phyloP scores from a whole-genome alignment of 2,888 invertebrate genomes.

The Frankliniella intonsa region DNA sequence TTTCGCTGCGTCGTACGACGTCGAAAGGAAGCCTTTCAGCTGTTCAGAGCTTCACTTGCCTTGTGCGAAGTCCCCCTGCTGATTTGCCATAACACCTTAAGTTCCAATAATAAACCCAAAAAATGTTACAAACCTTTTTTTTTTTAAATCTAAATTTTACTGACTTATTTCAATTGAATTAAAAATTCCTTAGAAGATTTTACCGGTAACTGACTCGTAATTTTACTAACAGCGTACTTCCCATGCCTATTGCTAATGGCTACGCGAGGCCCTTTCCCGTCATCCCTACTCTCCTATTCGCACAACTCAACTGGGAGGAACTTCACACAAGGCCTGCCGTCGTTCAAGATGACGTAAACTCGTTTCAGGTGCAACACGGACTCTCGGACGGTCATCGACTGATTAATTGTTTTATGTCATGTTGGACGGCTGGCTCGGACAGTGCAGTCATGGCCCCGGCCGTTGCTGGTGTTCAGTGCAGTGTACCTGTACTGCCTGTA shows the following conservation, averaged over 20 bases:
- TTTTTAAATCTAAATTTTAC: constrained; percentile 9
- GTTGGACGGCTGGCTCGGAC: neutral
- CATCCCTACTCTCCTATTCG: neutral
- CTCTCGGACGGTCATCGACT: neutral
- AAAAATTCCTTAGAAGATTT: neutral
- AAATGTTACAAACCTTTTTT: neutral
- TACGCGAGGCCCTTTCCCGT: neutral
- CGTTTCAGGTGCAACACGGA: neutral
- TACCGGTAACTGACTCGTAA: neutral
- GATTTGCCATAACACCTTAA: no score
- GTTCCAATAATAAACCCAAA: no score
- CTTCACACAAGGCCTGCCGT: neutral
- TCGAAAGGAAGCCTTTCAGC: neutral
- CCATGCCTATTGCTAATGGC: neutral
- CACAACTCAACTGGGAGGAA: neutral
- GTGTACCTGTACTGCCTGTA: neutral
- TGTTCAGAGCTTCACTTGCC: constrained; percentile 32
- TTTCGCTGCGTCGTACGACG: neutral
- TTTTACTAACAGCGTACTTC: neutral
- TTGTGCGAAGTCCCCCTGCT: constrained; percentile 35
- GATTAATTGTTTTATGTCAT: constrained; percentile 8
- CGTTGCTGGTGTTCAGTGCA: neutral
- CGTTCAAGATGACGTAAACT: constrained; percentile 19
- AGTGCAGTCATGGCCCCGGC: neutral
- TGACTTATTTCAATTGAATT: constrained; percentile 8